phyloP scores from a whole-genome alignment of 1,140 invertebrate genomes.

The Rhopalosiphum padi region DNA sequence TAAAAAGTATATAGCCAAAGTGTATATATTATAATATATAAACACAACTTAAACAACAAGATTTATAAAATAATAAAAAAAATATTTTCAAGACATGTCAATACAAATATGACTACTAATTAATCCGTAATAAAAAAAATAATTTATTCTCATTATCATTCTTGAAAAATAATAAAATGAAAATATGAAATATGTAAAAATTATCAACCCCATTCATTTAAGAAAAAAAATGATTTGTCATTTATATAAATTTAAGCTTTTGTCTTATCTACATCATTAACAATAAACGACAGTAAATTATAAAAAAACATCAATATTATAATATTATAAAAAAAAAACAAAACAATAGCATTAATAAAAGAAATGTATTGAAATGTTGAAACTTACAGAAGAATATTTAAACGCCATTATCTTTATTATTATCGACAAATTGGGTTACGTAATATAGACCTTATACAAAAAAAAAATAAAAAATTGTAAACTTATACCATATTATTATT shows the following conservation, averaged over 20 bases:
- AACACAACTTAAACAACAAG: conserved; percentile 11
- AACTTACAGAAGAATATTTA: conserved; percentile 55
- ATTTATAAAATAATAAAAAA: conserved; percentile 29
- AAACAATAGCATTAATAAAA: conserved; percentile 52
- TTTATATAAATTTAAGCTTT: background rate
- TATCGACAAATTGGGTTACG: conserved; percentile 57
- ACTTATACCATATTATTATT: conserved; percentile 46
- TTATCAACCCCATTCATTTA: conserved; percentile 36
- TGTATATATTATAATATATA: background rate
- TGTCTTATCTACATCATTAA: background rate
- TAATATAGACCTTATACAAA: conserved; percentile 54
- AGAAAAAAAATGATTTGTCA: conserved; percentile 31
- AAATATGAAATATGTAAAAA: conserved; percentile 49
- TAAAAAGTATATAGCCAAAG: background rate
- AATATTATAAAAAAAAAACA: background rate
- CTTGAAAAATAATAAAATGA: conserved; percentile 16
- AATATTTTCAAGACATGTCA: background rate
- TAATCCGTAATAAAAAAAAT: conserved; percentile 15
- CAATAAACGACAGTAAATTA: background rate
- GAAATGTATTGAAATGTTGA: conserved; percentile 56
- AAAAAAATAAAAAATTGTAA: conserved; percentile 51
- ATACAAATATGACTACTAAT: background rate
- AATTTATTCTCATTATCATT: background rate
- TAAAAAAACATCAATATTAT: conserved; percentile 19
- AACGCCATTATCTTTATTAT: conserved; percentile 46